phyloP scores from a whole-genome alignment of 2,797 vertebrate species.

The Sparus aurata region DNA sequence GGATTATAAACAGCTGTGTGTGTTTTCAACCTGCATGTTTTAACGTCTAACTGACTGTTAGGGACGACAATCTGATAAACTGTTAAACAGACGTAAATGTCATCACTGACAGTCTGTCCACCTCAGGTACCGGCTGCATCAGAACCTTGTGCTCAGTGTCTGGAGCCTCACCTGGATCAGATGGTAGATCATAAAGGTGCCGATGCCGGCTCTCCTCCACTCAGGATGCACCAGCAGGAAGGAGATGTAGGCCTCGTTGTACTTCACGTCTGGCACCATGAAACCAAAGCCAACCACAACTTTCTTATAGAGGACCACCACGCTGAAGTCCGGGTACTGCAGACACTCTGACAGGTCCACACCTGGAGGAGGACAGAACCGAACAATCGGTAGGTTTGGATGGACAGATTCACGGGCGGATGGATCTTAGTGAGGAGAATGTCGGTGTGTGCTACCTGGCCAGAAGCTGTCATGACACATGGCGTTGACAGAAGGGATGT shows the following conservation, averaged over 20 bases:
- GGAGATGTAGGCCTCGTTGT: slow-evolving; percentile 98
- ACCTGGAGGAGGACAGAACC: slow-evolving; percentile 76
- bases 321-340: slow-evolving; percentile 98
- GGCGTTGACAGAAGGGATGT: slow-evolving; percentile 96
- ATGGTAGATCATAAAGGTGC: slow-evolving; percentile 99
- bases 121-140: no score
- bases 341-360: slow-evolving; percentile 97
- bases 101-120: no score
- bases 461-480: slow-evolving; percentile 98
- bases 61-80: no score
- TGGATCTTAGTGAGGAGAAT: accelerated
- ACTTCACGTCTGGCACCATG: slow-evolving; percentile 98
- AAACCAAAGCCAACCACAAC: slow-evolving; percentile 96
- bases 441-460: slow-evolving; percentile 87
- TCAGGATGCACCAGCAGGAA: slow-evolving; percentile 97
- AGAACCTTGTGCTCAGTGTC: not conserved
- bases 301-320: slow-evolving; percentile 96
- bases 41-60: no score
- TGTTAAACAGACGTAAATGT: no score
- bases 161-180: slow-evolving; percentile 92
- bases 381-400: accelerated
- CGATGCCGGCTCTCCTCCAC: slow-evolving; percentile 96
- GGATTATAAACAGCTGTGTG: no score
- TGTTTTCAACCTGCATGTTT: no score
- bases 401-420: not conserved